Percentiles rank a stretch among this genome's conserved stretches.
Evolutionary conservation across 2,888 invertebrate genomes (phyloP).

Genomic region (Gerris lacustris): DNA sequence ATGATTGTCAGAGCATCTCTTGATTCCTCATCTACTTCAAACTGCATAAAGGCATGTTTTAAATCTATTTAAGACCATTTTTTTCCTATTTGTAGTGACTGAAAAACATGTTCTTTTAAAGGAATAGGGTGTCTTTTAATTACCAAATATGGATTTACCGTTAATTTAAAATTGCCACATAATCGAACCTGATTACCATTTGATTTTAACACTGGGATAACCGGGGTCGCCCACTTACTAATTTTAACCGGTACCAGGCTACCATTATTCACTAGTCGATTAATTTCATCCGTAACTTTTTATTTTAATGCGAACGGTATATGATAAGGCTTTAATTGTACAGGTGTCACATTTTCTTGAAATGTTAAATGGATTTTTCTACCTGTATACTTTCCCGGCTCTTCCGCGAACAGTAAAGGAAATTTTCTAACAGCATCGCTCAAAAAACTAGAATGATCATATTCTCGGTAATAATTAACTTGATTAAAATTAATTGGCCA

Average conservation of each 20-base stretch:
- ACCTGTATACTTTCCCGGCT: neutral
- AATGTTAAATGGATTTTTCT: constrained; percentile 8
- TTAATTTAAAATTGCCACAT: constrained; percentile 25
- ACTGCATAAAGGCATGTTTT: constrained; percentile 14
- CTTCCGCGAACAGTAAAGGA: neutral
- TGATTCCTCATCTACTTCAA: constrained; percentile 7
- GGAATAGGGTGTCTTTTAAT: constrained; percentile 3
- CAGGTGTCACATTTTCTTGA: constrained; percentile 26
- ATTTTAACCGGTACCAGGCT: constrained; percentile 27
- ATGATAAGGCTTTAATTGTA: constrained; percentile 29
- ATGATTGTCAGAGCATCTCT: neutral
- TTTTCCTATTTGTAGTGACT: neutral
- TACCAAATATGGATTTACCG: neutral
- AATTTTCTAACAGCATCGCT: neutral
- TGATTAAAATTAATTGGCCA: neutral
- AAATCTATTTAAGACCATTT: neutral
- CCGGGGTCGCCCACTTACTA: constrained; percentile 33
- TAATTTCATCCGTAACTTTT: constrained; percentile 29
- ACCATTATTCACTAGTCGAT: constrained; percentile 25
- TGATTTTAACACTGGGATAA: constrained; percentile 35
- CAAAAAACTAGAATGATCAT: neutral
- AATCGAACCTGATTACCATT: constrained; percentile 32
- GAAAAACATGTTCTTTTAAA: neutral
- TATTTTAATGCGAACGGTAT: constrained; percentile 30
- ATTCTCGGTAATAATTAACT: too few relatives aligned